These are phyloP conservation scores for Phoenicopterus ruber DNA, from an alignment of 2,113 vertebrate genomes.

Conservation along the genomic window DNA sequence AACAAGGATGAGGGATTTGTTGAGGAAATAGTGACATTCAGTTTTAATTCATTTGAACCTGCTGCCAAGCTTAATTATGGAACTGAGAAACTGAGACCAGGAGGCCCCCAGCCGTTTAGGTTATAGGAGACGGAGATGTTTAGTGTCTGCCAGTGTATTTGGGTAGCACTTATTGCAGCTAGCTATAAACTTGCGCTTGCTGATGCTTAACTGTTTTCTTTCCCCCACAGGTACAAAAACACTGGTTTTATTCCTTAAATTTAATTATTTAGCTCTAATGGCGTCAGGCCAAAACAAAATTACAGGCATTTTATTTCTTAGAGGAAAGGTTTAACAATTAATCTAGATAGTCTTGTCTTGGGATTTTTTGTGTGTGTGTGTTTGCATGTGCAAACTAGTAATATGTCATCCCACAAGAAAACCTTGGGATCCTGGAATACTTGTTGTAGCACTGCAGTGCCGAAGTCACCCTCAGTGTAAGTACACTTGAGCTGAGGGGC, in stretches of 20 bases:
- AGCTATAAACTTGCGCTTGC: conserved; percentile 21
- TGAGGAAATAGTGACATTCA: conserved; percentile 73
- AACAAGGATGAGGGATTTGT: conserved; percentile 72
- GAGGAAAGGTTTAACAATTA: conserved; percentile 5
- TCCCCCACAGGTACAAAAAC: neutral
- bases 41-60: conserved; percentile 75
- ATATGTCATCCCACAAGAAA: neutral
- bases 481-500: neutral
- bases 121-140: neutral
- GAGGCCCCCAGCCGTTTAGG: conserved; percentile 54
- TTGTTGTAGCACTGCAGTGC: neutral
- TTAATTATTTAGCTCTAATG: conserved; percentile 47
- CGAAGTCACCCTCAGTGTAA: neutral
- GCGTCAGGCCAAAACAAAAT: conserved; percentile 48
- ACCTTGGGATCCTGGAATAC: neutral
- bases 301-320: conserved; percentile 14
- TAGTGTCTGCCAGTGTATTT: conserved; percentile 25
- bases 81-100: conserved; percentile 44
- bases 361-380: neutral
- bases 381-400: neutral
- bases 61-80: conserved; percentile 72
- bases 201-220: conserved; percentile 41
- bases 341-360: neutral
- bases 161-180: conserved; percentile 11
- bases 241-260: neutral